Base-by-base conservation (phyloP, 2,797 vertebrate species). In the Acanthurus lineatus region DNA sequence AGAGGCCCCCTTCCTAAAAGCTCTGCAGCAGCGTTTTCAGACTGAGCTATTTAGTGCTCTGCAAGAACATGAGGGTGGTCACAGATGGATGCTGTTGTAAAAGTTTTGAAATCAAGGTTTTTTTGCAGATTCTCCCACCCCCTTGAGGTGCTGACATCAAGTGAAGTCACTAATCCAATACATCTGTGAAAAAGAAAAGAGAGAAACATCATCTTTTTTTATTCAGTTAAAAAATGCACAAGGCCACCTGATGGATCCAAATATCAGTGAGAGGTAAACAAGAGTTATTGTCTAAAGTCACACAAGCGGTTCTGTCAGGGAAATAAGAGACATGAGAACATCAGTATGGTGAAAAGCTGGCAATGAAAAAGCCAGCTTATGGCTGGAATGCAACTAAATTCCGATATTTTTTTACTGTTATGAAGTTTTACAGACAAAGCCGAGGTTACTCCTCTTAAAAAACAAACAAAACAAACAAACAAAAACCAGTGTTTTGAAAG, bases 121-220 rank as follows among this genome's bases (percentile, higher is more conserved):
- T 62, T 53, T 11, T 58, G 64, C n/a, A 49, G 58, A 68, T 38
- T 56, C 59, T 85, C 73, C 74, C 69, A 72, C 28, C 68, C n/a
- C 51, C 63, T 9, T 70, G 73, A 76, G 77, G 48, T 22, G 71
- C 42, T n/a, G 73, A 68, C 75, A 70, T 83, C 56, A 64, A 73
- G 70, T 47, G 51, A 73, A 60, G 64, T 73, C 68, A 65, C 62
- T 35, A 38, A 68, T 10, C 73, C 64, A 71, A 22, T 19, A 19
- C 85, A 88, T 88, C 92, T 93, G 89, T 69, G 60, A 68, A 89
- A 12, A 69, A 47, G 81, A 22, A 3, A 79, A 38, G 25, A 4
- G 74, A 0, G 35, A 38, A 47, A 44, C 53, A 59, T 17, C 9
- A 51, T 44, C 20, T n/a, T 15, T 63, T 64, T 35, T 35, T 0